Evolutionary conservation across 2,113 vertebrate genomes (phyloP), one percentile per base, ranked within the genome.

Genomic region (Salvelinus namaycush): DNA sequence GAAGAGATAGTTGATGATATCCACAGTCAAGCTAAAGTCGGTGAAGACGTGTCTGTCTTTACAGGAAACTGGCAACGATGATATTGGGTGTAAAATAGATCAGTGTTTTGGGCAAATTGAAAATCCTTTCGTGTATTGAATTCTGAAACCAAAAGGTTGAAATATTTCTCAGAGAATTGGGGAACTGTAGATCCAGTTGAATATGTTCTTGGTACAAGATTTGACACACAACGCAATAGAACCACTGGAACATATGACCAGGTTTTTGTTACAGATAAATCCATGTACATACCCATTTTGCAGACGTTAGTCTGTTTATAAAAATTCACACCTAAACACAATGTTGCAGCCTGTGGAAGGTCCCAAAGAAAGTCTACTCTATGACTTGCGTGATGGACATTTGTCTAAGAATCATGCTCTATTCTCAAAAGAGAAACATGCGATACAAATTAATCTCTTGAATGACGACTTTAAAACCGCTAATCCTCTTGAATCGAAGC

Each of bases 391-490:
- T 5, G 72, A 81, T 83, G 76, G 81, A 68, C 9, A 65, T 16
- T 66, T 73, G 24, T 73, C 73, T 31, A 83, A 77, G 26, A 71
- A 18, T 34, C 78, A 83, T 75, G 4, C 72, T 11, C 34, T 83
- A 22, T 83, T 83, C 34, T 74, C 75, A 51, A 83, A 70, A 34
- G 24, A 68, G 64, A 70, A 70, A 31, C 31, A 77, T 77, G 71
- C 74, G 20, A 62, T 83, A 66, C 67, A 78, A 70, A 64, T 75
- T 24, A 69, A 84, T 8, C 51, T 84, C 14, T 82, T 64, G 48
- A 76, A 70, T 72, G 71, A 80, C 77, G 76, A 78, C n/a, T 83
- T 80, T 80, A 77, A 83, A 68, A 71, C 34, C 18, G 71, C 75
- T 26, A 80, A 81, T 34, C 79, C 79, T 4, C 65, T 85, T 12